Evolutionary conservation across 2,797 vertebrate species (phyloP).

Genomic region (Benthosema pterotum): DNA sequence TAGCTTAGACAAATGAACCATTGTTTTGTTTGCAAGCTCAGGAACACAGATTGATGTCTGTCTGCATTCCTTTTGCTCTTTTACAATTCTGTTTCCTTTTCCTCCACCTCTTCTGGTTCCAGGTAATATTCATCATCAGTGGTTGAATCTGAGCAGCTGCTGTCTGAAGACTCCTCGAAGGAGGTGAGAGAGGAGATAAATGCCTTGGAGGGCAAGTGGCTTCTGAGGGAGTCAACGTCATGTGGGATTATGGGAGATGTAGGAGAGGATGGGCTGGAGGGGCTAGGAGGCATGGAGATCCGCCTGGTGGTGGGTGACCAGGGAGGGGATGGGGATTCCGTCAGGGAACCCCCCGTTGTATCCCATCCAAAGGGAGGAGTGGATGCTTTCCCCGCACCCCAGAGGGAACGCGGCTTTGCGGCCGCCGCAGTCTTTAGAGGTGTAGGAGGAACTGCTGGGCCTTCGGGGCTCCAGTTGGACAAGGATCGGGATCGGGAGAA

Average conservation of each 20-base stretch:
- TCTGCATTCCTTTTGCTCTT: background rate
- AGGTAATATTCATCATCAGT: slow-evolving; percentile 96
- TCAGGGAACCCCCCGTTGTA: slow-evolving; percentile 64
- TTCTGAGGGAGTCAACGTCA: slow-evolving; percentile 35
- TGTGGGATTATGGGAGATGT: slow-evolving; percentile 41
- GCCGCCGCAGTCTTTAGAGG: slow-evolving; percentile 12
- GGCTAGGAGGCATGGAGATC: slow-evolving; percentile 68
- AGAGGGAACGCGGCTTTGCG: slow-evolving; percentile 33
- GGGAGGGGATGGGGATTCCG: slow-evolving; percentile 77
- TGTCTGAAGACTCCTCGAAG: slow-evolving; percentile 83
- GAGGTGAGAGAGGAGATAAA: slow-evolving; percentile 70
- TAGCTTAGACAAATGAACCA: too few relatives aligned
- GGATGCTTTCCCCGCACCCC: slow-evolving; percentile 49
- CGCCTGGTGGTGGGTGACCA: slow-evolving; percentile 64
- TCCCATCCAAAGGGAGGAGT: slow-evolving; percentile 61
- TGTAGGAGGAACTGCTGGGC: slow-evolving; percentile 3
- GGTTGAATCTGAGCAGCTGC: slow-evolving; percentile 82
- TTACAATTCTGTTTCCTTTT: slow-evolving; percentile 92
- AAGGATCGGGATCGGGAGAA: slow-evolving; percentile 53
- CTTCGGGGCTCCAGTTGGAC: slow-evolving; percentile 57
- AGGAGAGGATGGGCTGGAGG: slow-evolving; percentile 52
- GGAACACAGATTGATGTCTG: too few relatives aligned
- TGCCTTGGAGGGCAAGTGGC: slow-evolving; percentile 67
- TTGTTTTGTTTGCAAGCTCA: too few relatives aligned
- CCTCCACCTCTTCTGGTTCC: slow-evolving; percentile 72